These are phyloP conservation scores for Echinops telfairi DNA, from an alignment of 2,113 vertebrate genomes.

Conservation along the genomic window DNA sequence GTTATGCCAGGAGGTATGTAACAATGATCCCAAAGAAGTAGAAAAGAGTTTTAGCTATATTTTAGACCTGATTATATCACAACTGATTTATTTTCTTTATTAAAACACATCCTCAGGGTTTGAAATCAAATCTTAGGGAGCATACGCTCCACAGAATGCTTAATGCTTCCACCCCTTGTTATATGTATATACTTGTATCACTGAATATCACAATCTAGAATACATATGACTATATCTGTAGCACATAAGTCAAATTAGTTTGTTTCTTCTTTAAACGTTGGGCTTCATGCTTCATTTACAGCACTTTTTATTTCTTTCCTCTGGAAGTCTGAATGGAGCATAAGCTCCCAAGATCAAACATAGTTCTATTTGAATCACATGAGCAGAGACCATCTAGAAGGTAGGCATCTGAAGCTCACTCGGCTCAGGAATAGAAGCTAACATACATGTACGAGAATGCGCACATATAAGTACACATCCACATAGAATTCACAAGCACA, in stretches of 20 bases:
- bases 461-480: not conserved
- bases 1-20: not conserved
- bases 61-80: not conserved
- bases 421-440: constrained; percentile 34
- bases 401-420: constrained; percentile 6
- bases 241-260: not conserved
- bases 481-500: not conserved
- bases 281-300: not conserved
- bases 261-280: constrained; percentile 23
- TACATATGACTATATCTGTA: constrained; percentile 27
- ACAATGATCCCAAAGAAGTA: not conserved
- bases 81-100: not conserved
- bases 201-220: constrained; percentile 44
- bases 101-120: not conserved
- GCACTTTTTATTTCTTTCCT: not conserved
- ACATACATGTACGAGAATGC: not conserved
- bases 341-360: constrained; percentile 31
- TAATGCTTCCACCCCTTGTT: constrained; percentile 56
- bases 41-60: not conserved
- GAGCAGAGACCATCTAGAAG: not conserved
- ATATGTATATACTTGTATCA: not conserved
- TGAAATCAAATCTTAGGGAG: constrained; percentile 36
- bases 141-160: constrained; percentile 31
- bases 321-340: not conserved
- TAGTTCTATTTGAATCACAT: constrained; percentile 45